Conservation (phyloP, 2,113 vertebrate genomes). For the Sturnira hondurensis region DNA sequence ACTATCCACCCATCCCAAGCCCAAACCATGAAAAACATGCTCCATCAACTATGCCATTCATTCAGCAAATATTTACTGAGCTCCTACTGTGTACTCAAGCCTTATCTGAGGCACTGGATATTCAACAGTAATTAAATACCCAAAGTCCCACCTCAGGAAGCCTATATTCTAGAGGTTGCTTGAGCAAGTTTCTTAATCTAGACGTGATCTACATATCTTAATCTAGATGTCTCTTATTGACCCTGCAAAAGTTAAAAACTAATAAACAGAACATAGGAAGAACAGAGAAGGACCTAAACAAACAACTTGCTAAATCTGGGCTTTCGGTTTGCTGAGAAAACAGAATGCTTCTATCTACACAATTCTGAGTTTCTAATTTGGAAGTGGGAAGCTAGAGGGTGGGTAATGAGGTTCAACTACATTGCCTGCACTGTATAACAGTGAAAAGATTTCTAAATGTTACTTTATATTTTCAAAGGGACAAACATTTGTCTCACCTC, state of each 20-base stretch:
- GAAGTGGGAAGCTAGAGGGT: background rate
- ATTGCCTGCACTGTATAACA: background rate
- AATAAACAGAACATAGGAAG: background rate
- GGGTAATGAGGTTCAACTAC: background rate
- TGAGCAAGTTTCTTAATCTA: background rate
- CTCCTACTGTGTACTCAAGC: background rate
- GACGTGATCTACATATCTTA: background rate
- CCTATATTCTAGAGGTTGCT: background rate
- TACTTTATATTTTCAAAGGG: background rate
- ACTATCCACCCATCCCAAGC: background rate
- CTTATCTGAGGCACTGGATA: background rate
- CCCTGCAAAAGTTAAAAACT: conserved; percentile 12
- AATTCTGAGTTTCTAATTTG: background rate
- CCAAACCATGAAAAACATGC: background rate
- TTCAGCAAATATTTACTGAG: background rate
- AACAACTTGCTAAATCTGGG: background rate
- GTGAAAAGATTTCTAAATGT: conserved; percentile 4
- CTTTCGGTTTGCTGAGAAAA: conserved; percentile 2
- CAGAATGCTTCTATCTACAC: background rate
- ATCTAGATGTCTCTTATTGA: background rate
- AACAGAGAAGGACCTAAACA: background rate
- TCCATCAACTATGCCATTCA: background rate
- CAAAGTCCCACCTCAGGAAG: background rate
- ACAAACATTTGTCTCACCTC: conserved; percentile 82
- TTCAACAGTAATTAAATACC: background rate